A percentile compares a stretch with the other conserved stretches of the same genome.
phyloP scores from a whole-genome alignment of 1,140 invertebrate genomes.

The Solenopsis fugax region DNA sequence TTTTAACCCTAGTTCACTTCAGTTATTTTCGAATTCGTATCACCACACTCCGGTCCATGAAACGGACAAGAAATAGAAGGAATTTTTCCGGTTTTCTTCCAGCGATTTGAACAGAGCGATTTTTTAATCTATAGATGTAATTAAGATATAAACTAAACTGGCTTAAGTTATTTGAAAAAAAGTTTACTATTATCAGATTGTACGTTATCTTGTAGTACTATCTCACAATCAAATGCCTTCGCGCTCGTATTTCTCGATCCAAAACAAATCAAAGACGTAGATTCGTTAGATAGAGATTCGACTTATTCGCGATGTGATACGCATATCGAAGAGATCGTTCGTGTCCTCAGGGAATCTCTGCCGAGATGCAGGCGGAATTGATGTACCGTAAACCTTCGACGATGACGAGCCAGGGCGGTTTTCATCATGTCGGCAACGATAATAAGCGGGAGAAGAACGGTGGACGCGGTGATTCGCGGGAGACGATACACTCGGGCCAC shows the following conservation, averaged over 20 bases:
- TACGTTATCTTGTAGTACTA: neutral
- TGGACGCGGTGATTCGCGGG: slow-evolving; percentile 84
- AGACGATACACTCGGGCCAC: slow-evolving; percentile 98
- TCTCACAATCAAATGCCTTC: neutral
- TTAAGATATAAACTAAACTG: neutral
- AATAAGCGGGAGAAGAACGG: slow-evolving; percentile 57
- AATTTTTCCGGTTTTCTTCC: no score
- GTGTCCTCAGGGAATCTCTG: slow-evolving; percentile 2
- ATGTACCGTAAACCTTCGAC: slow-evolving; percentile 81
- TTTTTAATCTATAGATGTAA: no score
- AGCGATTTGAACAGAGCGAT: no score
- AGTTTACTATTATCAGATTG: neutral
- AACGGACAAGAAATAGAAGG: no score
- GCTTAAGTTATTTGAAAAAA: neutral
- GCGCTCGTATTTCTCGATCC: neutral
- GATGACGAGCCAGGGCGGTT: slow-evolving; percentile 61
- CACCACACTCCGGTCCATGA: no score
- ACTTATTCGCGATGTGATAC: neutral
- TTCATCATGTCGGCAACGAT: slow-evolving; percentile 56
- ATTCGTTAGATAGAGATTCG: neutral
- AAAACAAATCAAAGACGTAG: neutral
- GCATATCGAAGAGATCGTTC: neutral
- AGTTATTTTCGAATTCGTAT: no score
- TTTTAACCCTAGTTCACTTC: no score
- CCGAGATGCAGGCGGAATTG: slow-evolving; percentile 83